Evolutionary conservation across 2,113 vertebrate genomes (phyloP), one percentile per base, ranked within the genome.

Genomic region (Amphilophus citrinellus): DNA sequence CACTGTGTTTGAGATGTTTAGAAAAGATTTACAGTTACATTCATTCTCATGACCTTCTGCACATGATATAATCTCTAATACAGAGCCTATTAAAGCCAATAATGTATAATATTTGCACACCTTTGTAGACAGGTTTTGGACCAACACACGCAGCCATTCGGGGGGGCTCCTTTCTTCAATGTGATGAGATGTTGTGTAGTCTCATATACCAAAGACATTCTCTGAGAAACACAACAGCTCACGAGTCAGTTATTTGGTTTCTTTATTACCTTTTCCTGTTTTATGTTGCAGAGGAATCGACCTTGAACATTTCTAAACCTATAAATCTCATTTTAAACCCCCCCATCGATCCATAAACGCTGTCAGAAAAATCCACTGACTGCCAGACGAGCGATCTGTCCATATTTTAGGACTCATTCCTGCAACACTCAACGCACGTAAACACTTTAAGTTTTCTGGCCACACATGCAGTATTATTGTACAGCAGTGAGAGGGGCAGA

Each of bases 281-380:
- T 71, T 53, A 32, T 71, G 6, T 9, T 53, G 10, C 5, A 71
- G 44, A 71, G 20, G 30, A 71, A 53, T 35, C 32, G 32, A 71
- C 10, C 66, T 32, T 44, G 11, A 8, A 20, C 66, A 0, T 71
- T 71, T 8, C 66, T 0, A 1, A 71, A 71, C 5, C 44, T 20
- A 11, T 4, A 20, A n/a, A 57, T n/a, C 56, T 10, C 10, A n/a
- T n/a, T 57, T 57, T 57, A n/a, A 57, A 57, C 7, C 18, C 9
- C 1, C 17, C 47, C 15, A 53, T 18, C 2, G 17, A 17, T 2
- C 24, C 24, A 3, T 27, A 18, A 47, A 47, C 3, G 13, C 44
- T 47, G 13, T 14, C 44, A 47, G 11, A 47, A 10, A 57, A 57
- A 20, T 10, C 7, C 53, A 10, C 6, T 57, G 15, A n/a, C 24